These are phyloP conservation scores for Atta texana DNA, from an alignment of 1,140 invertebrate species.

Conservation along the genomic window DNA sequence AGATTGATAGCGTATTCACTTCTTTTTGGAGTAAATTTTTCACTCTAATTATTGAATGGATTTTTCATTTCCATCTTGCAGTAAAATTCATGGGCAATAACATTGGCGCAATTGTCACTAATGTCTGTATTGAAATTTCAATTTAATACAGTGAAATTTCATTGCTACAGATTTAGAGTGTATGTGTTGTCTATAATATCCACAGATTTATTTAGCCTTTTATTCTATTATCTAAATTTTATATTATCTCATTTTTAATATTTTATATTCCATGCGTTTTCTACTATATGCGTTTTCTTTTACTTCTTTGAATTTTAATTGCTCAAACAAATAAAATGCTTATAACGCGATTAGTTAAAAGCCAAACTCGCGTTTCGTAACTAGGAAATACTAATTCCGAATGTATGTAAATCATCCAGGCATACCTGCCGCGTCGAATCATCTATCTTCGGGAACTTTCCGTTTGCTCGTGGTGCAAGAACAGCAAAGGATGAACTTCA, in stretches of 20 bases:
- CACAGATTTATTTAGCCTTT: not conserved
- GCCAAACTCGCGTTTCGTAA: slow-evolving; percentile 11
- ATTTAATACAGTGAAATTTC: too few species aligned
- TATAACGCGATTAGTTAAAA: not conserved
- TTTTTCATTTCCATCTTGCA: too few species aligned
- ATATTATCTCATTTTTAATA: slow-evolving; percentile 3
- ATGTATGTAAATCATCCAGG: slow-evolving; percentile 40
- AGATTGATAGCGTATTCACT: too few species aligned
- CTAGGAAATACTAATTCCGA: slow-evolving; percentile 26
- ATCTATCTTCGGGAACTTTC: slow-evolving; percentile 40
- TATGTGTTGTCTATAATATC: not conserved
- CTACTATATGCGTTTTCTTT: not conserved
- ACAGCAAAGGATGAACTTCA: slow-evolving; percentile 27
- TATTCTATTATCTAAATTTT: not conserved
- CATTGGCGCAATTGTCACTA: too few species aligned
- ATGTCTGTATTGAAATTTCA: too few species aligned
- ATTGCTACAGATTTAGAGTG: too few species aligned
- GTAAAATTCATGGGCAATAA: too few species aligned
- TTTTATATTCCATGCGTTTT: not conserved
- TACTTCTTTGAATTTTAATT: not conserved
- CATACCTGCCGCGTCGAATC: slow-evolving; percentile 19
- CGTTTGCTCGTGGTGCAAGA: slow-evolving; percentile 46
- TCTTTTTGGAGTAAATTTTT: too few species aligned
- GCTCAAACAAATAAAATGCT: not conserved
- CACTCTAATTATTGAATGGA: too few species aligned